Evolutionary conservation across 2,888 invertebrate species (phyloP).

Genomic region (Hylaea fasciaria): DNA sequence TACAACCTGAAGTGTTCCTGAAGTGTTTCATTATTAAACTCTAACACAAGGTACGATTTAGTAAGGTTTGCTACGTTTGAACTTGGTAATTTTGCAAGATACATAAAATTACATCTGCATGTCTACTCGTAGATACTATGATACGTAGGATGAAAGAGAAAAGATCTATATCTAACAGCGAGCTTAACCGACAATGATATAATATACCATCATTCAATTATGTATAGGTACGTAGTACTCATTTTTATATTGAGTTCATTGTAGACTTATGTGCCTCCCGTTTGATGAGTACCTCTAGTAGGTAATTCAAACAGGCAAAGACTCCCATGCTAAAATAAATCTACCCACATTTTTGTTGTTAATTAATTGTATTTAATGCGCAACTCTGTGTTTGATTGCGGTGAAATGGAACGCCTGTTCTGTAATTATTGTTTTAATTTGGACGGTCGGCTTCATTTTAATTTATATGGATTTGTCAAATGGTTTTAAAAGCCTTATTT

Average conservation of each 20-base stretch:
- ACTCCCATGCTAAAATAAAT: slow-evolving; percentile 62
- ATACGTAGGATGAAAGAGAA: neutral
- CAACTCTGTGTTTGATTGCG: slow-evolving; percentile 81
- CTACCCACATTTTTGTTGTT: slow-evolving; percentile 81
- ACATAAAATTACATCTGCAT: too few relatives aligned
- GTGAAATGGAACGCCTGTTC: slow-evolving; percentile 58
- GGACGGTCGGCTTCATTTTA: slow-evolving; percentile 46
- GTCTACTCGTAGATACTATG: too few relatives aligned
- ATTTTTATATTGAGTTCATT: too few relatives aligned
- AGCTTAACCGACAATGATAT: too few relatives aligned
- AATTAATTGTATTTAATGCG: slow-evolving; percentile 79
- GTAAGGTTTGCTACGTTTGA: too few relatives aligned
- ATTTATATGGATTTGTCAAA: slow-evolving; percentile 50
- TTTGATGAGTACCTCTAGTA: neutral
- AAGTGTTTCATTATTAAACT: too few relatives aligned
- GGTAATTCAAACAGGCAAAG: neutral
- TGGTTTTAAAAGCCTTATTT: slow-evolving; percentile 35
- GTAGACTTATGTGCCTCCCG: too few relatives aligned
- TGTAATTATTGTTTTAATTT: slow-evolving; percentile 74
- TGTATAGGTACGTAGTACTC: too few relatives aligned
- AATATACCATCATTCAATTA: too few relatives aligned
- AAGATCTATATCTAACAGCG: neutral
- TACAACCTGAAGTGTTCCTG: too few relatives aligned
- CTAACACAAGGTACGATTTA: too few relatives aligned
- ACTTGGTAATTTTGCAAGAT: too few relatives aligned